A percentile compares a stretch with the other conserved stretches of the same genome.
Conservation (phyloP, 2,797 vertebrate genomes). For the Rhabdomys pumilio region DNA sequence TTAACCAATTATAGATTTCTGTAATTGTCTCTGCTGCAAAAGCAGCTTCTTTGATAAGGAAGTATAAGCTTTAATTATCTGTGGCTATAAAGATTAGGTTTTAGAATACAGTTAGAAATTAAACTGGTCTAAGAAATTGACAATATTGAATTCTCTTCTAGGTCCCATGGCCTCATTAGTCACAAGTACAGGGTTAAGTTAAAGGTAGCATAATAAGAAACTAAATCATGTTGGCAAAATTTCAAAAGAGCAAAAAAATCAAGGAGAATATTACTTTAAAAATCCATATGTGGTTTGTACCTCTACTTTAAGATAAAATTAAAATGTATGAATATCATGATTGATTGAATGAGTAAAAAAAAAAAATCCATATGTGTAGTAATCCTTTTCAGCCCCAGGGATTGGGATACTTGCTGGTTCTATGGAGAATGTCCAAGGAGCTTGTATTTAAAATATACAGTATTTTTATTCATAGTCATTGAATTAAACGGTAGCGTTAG, state of each 20-base stretch:
- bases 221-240: background rate
- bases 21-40: background rate
- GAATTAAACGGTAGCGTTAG: background rate
- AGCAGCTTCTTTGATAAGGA: background rate
- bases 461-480: background rate
- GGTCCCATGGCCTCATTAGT: background rate
- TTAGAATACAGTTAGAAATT: background rate
- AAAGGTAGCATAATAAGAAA: background rate
- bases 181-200: background rate
- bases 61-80: background rate
- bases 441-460: background rate
- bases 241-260: background rate
- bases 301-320: no score
- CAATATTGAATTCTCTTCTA: background rate
- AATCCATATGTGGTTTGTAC: background rate
- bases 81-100: background rate
- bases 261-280: constrained; percentile 10
- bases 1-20: background rate
- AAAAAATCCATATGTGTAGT: background rate
- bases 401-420: background rate
- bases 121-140: background rate
- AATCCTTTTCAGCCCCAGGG: background rate
- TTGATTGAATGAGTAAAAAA: no score
- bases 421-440: background rate
- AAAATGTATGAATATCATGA: no score